These are phyloP conservation scores for Pachycephala philippinensis DNA, from an alignment of 2,113 vertebrate genomes.

Conservation along the genomic window DNA sequence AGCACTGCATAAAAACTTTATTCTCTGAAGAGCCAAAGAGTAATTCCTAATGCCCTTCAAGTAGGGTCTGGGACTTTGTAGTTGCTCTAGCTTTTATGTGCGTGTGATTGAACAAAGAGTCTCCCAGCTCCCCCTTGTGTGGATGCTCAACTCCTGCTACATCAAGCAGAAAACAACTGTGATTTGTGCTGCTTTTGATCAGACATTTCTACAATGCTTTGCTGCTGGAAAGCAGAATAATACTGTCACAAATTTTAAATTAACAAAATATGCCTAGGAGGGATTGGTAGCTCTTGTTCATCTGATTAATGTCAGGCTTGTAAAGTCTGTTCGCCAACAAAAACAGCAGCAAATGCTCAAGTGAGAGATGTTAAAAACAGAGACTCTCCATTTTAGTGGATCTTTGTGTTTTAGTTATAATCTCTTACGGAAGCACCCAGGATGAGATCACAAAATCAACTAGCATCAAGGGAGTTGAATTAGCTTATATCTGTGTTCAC, in stretches of 20 bases:
- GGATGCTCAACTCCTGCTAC: slow-evolving; percentile 19
- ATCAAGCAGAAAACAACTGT: slow-evolving; percentile 53
- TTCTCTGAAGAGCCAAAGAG: not conserved
- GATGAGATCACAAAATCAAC: not conserved
- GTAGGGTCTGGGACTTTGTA: not conserved
- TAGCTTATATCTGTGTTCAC: not conserved
- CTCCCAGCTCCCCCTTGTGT: slow-evolving; percentile 49
- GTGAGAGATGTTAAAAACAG: not conserved
- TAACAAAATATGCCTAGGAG: slow-evolving; percentile 57
- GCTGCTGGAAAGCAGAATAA: slow-evolving; percentile 60
- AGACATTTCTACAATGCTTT: slow-evolving; percentile 10
- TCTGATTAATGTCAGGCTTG: slow-evolving; percentile 57
- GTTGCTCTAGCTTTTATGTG: not conserved
- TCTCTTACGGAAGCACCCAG: not conserved
- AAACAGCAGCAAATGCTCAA: not conserved
- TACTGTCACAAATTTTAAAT: slow-evolving; percentile 55
- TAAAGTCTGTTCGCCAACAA: not conserved
- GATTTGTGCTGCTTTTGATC: slow-evolving; percentile 37
- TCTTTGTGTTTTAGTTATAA: not conserved
- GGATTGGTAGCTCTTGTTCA: slow-evolving; percentile 30
- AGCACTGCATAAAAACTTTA: not conserved
- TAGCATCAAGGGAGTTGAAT: not conserved
- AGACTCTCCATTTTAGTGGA: not conserved
- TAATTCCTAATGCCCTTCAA: not conserved
- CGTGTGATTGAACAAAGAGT: slow-evolving; percentile 19